phyloP scores from a whole-genome alignment of 2,888 invertebrate genomes.

The Salticus scenicus region DNA sequence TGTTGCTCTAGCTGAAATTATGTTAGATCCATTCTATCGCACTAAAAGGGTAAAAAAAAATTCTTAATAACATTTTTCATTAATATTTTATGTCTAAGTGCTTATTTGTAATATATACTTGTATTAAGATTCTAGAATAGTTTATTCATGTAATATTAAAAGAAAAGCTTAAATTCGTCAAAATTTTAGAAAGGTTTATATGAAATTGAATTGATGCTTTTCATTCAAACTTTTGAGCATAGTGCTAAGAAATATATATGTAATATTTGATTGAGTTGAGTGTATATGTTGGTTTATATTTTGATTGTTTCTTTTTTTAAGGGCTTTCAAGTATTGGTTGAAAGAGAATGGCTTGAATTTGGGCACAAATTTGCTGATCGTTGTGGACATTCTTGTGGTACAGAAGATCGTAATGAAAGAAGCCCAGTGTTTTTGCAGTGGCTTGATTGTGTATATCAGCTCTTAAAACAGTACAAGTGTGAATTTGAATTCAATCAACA shows the following conservation, averaged over 20 bases:
- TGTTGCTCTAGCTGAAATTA: slow-evolving; percentile 91
- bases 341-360: slow-evolving; percentile 97
- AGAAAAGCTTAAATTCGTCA: no score
- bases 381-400: slow-evolving; percentile 83
- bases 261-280: no score
- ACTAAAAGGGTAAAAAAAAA: slow-evolving; percentile 87
- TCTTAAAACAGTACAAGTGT: slow-evolving; percentile 90
- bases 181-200: no score
- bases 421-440: slow-evolving; percentile 98
- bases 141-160: no score
- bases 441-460: slow-evolving; percentile 96
- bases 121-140: no score
- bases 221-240: no score
- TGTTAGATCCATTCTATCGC: slow-evolving; percentile 95
- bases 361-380: slow-evolving; percentile 99
- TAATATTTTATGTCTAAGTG: background rate
- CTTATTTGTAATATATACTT: no score
- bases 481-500: slow-evolving; percentile 96
- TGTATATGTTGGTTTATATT: background rate
- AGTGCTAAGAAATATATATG: no score
- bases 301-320: slow-evolving; percentile 76
- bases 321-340: slow-evolving; percentile 95
- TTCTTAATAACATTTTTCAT: background rate
- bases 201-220: no score
- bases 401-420: slow-evolving; percentile 93